Base-by-base conservation (phyloP, 2,797 vertebrate genomes). In the Centroberyx gerrardi region DNA sequence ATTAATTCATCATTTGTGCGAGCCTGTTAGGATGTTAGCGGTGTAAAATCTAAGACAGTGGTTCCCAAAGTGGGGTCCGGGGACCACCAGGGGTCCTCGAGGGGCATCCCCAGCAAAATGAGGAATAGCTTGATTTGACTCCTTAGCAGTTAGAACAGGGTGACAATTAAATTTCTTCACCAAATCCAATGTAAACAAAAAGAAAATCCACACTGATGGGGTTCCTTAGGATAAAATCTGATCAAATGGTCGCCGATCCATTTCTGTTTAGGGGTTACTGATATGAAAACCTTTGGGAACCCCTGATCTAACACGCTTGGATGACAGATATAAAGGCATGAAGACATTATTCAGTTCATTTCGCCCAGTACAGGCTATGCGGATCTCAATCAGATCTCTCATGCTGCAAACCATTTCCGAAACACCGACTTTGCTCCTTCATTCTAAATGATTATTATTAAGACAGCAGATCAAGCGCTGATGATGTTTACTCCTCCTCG, bases 401-500 rank as follows among this genome's bases (percentile, higher is more conserved):
- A 72, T 13, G 66, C 68, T 18, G 44, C 17, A 53, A 75, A 64
- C 9, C 46, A 6, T 15, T 51, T 28, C 22, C n/a, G 17, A 63
- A 46, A 46, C n/a, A 49, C 38, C 6, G 40, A n/a, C 40, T 10
- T 13, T 44, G 40, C 48, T 55, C 22, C 63, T 44, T 8, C 17
- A 7, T 31, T 76, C 53, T 27, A 40, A 79, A 80, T 2, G 51
- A 9, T 40, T 40, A 40, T 8, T 55, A 90, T 55, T 15, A 67
- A 73, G 69, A 85, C 78, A 48, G 75, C 63, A 83, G 61, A 80
- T 44, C 14, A 71, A 79, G 78, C 49, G 53, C 78, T 44, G 28
- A 78, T 62, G 60, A 74, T 60, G 79, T 90, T 88, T 87, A 81
- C 85, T 82, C 48, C 61, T 82, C 74, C 70, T 84, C 77, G 61